Conservation (phyloP, 2,888 invertebrate genomes). For the Desoria tigrina region DNA sequence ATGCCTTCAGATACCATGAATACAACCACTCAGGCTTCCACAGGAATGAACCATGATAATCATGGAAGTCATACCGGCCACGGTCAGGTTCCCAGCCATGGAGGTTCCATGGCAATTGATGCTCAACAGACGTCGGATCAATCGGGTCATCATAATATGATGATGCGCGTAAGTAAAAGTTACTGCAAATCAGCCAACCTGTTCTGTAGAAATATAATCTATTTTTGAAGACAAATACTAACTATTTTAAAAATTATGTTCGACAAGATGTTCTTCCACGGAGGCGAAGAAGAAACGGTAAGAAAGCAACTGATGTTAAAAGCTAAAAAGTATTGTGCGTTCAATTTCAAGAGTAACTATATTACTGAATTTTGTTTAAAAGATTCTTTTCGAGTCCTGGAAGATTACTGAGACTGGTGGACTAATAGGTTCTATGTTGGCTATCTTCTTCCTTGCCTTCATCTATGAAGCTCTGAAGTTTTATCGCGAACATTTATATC, state of each 20-base stretch:
- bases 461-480: constrained; percentile 91
- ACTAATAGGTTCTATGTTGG: constrained; percentile 84
- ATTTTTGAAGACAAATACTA: too few relatives aligned
- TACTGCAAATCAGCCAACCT: too few relatives aligned
- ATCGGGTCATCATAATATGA: constrained; percentile 15
- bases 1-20: constrained; percentile 19
- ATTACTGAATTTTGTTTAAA: too few relatives aligned
- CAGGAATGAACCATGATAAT: neutral
- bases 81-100: constrained; percentile 18
- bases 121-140: neutral
- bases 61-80: neutral
- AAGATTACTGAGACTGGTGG: constrained; percentile 71
- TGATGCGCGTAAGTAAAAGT: constrained; percentile 33
- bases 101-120: constrained; percentile 1
- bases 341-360: too few relatives aligned
- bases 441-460: constrained; percentile 87
- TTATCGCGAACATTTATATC: constrained; percentile 78
- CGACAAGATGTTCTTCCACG: constrained; percentile 72
- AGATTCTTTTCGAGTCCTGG: constrained; percentile 82
- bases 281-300: constrained; percentile 68
- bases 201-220: too few relatives aligned
- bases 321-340: too few relatives aligned
- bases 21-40: too few relatives aligned
- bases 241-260: constrained; percentile 1
- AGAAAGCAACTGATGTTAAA: too few relatives aligned